Conservation (phyloP, 2,797 vertebrate species). For the Lophius americanus region DNA sequence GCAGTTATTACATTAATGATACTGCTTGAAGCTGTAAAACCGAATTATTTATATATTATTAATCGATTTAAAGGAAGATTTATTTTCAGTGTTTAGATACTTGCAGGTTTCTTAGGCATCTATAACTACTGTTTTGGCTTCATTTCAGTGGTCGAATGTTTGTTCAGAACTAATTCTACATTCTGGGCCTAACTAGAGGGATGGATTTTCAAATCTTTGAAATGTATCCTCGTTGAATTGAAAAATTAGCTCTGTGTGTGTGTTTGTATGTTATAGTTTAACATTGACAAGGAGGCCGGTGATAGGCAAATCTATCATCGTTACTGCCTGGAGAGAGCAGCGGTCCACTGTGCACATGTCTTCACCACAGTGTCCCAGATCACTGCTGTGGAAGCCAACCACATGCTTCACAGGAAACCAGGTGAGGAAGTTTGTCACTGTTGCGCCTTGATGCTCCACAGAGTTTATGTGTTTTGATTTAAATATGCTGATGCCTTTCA, state of each 20-base stretch:
- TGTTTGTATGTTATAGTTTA: slow-evolving; percentile 81
- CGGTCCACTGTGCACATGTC: slow-evolving; percentile 92
- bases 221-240: background rate
- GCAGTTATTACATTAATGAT: background rate
- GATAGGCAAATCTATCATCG: slow-evolving; percentile 96
- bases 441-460: background rate
- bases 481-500: background rate
- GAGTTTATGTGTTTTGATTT: background rate
- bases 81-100: background rate
- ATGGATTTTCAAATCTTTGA: background rate
- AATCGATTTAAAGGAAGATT: background rate
- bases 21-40: too few species aligned
- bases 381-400: slow-evolving; percentile 92
- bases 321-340: slow-evolving; percentile 94
- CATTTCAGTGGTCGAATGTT: background rate
- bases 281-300: slow-evolving; percentile 94
- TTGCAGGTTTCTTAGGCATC: background rate
- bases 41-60: too few species aligned
- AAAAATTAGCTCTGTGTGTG: background rate
- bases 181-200: background rate
- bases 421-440: slow-evolving; percentile 74
- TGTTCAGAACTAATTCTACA: background rate
- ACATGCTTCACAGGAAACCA: slow-evolving; percentile 92
- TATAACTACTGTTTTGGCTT: background rate
- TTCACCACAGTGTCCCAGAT: slow-evolving; percentile 97